These are phyloP conservation scores for Fregetta grallaria DNA, from an alignment of 2,113 vertebrate genomes.

Conservation along the genomic window DNA sequence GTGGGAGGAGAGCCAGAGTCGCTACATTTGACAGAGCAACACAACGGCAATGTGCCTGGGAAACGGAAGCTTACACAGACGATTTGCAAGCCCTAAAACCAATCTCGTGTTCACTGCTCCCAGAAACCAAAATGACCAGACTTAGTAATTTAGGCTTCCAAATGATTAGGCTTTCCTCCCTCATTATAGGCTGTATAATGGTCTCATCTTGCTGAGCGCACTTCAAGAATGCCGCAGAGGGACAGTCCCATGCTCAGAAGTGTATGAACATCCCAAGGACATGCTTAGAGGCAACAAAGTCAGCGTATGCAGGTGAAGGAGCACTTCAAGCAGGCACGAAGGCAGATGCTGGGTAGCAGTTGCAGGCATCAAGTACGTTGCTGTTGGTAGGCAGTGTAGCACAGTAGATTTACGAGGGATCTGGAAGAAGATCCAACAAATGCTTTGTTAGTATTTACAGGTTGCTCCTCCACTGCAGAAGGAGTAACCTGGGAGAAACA, in stretches of 20 bases:
- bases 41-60: neutral
- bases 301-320: accelerated
- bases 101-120: neutral
- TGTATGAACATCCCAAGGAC: neutral
- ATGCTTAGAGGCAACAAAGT: neutral
- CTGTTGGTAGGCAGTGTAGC: neutral
- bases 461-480: neutral
- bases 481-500: neutral
- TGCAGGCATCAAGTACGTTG: too few species aligned
- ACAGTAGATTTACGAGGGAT: neutral
- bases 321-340: neutral
- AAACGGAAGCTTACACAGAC: neutral
- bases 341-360: neutral
- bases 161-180: neutral
- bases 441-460: neutral
- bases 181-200: neutral
- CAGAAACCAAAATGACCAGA: neutral
- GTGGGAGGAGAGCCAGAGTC: slow-evolving; percentile 30
- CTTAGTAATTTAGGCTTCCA: neutral
- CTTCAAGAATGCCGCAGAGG: neutral
- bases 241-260: neutral
- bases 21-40: slow-evolving; percentile 14
- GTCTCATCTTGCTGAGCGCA: neutral
- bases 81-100: neutral
- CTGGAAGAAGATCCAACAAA: neutral